A percentile compares a stretch with the other conserved stretches of the same genome.
Conservation (phyloP, 1,140 invertebrate genomes). For the Cydia splendana region DNA sequence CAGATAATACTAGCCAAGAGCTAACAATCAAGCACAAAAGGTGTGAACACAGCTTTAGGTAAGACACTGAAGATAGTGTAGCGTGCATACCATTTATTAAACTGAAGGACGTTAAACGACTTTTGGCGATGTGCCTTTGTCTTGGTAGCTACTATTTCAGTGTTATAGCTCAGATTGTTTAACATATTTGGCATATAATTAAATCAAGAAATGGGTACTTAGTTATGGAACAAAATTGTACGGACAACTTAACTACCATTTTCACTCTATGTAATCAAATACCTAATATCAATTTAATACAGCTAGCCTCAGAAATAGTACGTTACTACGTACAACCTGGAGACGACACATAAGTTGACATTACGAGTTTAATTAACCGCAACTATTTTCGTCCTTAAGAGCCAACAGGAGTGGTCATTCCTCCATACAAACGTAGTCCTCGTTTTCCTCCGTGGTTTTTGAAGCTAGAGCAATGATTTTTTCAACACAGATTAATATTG, state of each 20-base stretch:
- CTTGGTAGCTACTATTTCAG: slow-evolving; percentile 3
- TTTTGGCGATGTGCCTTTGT: slow-evolving; percentile 4
- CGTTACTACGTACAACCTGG: too few relatives aligned
- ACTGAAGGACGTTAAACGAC: neutral
- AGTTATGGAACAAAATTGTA: too few relatives aligned
- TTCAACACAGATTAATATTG: too few relatives aligned
- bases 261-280: too few relatives aligned
- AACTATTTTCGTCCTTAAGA: neutral
- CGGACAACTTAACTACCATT: too few relatives aligned
- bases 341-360: neutral
- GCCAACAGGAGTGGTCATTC: too few relatives aligned
- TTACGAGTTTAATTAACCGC: neutral
- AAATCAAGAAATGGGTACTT: too few relatives aligned
- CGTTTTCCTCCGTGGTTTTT: too few relatives aligned
- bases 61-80: neutral
- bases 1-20: neutral
- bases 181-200: neutral
- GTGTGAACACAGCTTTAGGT: neutral
- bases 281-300: too few relatives aligned
- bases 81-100: neutral
- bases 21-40: neutral
- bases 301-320: too few relatives aligned
- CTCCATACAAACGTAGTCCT: too few relatives aligned
- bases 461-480: too few relatives aligned
- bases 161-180: neutral